Percentiles rank a stretch among this genome's conserved stretches.
These are phyloP conservation scores for Melitaea athalia DNA, from an alignment of 2,888 invertebrate genomes.

Conservation along the genomic window DNA sequence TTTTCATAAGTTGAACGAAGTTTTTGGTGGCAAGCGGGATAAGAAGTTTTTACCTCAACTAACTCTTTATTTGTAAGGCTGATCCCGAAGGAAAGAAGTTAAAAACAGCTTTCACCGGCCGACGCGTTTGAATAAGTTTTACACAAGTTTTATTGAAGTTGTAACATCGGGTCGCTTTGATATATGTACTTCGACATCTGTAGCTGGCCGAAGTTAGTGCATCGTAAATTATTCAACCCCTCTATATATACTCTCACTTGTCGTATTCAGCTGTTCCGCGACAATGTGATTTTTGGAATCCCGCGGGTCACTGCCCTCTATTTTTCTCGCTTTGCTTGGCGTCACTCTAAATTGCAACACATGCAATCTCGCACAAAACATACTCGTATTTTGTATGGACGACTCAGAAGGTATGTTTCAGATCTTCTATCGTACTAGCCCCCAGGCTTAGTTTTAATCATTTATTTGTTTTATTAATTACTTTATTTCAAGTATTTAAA, in stretches of 20 bases:
- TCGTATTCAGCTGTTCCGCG: slow-evolving; percentile 60
- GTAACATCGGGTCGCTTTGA: slow-evolving; percentile 68
- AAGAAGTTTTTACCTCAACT: slow-evolving; percentile 65
- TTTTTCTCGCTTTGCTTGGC: background rate
- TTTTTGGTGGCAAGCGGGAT: slow-evolving; percentile 40
- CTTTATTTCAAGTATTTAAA: no score
- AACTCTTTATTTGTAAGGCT: slow-evolving; percentile 76
- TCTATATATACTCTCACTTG: slow-evolving; percentile 60
- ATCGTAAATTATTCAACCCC: slow-evolving; percentile 79
- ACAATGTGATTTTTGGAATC: slow-evolving; percentile 54
- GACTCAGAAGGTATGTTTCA: no score
- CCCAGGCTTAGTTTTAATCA: no score
- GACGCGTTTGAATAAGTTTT: slow-evolving; percentile 64
- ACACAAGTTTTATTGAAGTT: slow-evolving; percentile 62
- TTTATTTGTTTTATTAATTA: no score
- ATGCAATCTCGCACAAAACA: background rate
- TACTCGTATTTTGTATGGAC: no score
- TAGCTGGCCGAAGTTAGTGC: slow-evolving; percentile 69
- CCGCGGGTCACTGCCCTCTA: slow-evolving; percentile 27
- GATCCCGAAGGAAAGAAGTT: slow-evolving; percentile 74
- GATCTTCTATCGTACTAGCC: no score
- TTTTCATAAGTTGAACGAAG: slow-evolving; percentile 47
- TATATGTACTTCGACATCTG: slow-evolving; percentile 68
- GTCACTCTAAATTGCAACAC: background rate
- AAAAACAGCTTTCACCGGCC: slow-evolving; percentile 74